Evolutionary conservation across 2,797 vertebrate species (phyloP).

Genomic region (Pseudochaenichthys georgianus): DNA sequence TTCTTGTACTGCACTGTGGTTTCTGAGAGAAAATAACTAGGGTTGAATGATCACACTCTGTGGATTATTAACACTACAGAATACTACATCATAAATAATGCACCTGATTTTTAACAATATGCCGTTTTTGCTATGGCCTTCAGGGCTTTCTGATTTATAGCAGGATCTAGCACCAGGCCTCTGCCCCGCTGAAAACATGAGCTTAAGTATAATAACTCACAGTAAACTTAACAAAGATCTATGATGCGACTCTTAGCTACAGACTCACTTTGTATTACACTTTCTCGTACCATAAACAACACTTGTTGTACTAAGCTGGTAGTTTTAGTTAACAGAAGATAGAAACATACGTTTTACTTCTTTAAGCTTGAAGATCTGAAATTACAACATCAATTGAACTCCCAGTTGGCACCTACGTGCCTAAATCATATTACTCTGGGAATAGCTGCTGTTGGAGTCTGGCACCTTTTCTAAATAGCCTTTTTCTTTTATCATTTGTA

Average conservation of each 20-base stretch:
- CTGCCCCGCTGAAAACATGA: slow-evolving; percentile 55
- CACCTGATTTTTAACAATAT: slow-evolving; percentile 70
- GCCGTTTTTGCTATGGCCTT: slow-evolving; percentile 60
- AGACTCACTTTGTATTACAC: slow-evolving; percentile 11
- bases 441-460: slow-evolving; percentile 34
- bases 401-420: background rate
- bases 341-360: background rate
- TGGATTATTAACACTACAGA: slow-evolving; percentile 72
- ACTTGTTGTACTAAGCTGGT: background rate
- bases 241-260: slow-evolving; percentile 48
- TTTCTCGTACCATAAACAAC: slow-evolving; percentile 13
- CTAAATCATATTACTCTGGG: background rate
- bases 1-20: slow-evolving; percentile 30
- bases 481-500: background rate
- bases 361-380: background rate
- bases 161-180: slow-evolving; percentile 36
- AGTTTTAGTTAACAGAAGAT: background rate
- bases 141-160: slow-evolving; percentile 68
- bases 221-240: slow-evolving; percentile 61
- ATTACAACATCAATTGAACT: slow-evolving; percentile 17
- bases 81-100: slow-evolving; percentile 74
- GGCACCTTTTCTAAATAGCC: slow-evolving; percentile 33
- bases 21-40: slow-evolving; percentile 53
- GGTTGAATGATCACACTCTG: slow-evolving; percentile 55
- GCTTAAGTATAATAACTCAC: slow-evolving; percentile 63